These are phyloP conservation scores for Hemichromis elongatus DNA, from an alignment of 2,113 vertebrate genomes.

Conservation along the genomic window DNA sequence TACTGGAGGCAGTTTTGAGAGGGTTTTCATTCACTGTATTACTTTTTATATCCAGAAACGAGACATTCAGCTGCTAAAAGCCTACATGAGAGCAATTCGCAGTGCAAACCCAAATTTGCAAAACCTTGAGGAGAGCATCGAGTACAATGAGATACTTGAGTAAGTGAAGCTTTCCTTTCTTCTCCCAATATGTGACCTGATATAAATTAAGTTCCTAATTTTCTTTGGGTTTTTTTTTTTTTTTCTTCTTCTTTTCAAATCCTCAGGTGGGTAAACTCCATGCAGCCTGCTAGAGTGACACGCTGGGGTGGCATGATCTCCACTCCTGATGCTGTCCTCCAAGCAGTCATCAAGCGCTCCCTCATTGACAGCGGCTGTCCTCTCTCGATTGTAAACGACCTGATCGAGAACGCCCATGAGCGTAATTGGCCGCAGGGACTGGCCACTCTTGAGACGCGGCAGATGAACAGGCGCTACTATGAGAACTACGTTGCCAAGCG, in stretches of 20 bases:
- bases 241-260: background rate
- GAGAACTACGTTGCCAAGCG: conserved; percentile 99
- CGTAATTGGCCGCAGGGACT: conserved; percentile 96
- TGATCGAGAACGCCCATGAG: conserved; percentile 97
- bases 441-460: conserved; percentile 94
- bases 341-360: conserved; percentile 96
- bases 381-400: conserved; percentile 90
- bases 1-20: background rate
- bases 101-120: conserved; percentile 98
- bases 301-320: conserved; percentile 99
- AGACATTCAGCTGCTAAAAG: conserved; percentile 96
- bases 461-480: conserved; percentile 98
- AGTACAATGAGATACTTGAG: conserved; percentile 98
- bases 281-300: conserved; percentile 94
- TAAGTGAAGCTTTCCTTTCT: conserved; percentile 64
- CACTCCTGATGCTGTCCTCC: conserved; percentile 92
- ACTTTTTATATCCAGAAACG: conserved; percentile 77
- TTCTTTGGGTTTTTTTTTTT: background rate
- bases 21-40: background rate
- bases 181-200: background rate
- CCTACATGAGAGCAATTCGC: conserved; percentile 95
- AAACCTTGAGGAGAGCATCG: conserved; percentile 96
- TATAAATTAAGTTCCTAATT: background rate
- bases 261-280: conserved; percentile 93
- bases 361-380: conserved; percentile 97